Evolutionary conservation across 2,113 vertebrate species (phyloP).

Genomic region (Phrynosoma blainvillii): DNA sequence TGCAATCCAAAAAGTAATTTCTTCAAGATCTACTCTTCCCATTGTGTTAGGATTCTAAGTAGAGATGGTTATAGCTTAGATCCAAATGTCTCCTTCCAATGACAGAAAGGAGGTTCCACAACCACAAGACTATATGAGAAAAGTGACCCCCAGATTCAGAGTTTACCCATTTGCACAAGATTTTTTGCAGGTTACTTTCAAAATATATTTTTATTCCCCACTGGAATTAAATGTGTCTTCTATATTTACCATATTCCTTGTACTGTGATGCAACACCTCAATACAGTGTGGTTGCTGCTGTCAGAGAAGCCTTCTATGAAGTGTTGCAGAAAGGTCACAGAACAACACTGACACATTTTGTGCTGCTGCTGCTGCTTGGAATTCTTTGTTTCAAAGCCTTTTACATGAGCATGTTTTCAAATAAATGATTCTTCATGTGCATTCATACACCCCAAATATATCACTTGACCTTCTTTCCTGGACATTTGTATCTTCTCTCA

Average conservation of each 20-base stretch:
- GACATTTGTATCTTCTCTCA: slow-evolving; percentile 1
- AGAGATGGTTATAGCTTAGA: neutral
- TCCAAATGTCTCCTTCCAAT: neutral
- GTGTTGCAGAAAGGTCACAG: neutral
- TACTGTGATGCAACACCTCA: neutral
- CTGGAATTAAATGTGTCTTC: neutral
- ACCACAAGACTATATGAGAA: neutral
- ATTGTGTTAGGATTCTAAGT: neutral
- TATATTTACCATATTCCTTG: neutral
- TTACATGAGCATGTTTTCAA: neutral
- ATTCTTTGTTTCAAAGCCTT: neutral
- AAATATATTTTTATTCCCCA: neutral
- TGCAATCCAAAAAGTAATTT: no score
- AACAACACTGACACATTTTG: neutral
- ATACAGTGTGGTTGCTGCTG: neutral
- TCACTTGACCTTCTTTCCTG: neutral
- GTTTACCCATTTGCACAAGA: neutral
- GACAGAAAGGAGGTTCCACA: neutral
- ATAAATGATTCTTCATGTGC: neutral
- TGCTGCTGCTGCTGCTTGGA: neutral
- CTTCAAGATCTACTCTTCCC: neutral
- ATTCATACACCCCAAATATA: neutral
- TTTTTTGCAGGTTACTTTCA: neutral
- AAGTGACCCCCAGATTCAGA: neutral
- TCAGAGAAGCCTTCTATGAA: neutral